Conservation (phyloP, 1,140 invertebrate species). For the Drosophila rhopaloa region DNA sequence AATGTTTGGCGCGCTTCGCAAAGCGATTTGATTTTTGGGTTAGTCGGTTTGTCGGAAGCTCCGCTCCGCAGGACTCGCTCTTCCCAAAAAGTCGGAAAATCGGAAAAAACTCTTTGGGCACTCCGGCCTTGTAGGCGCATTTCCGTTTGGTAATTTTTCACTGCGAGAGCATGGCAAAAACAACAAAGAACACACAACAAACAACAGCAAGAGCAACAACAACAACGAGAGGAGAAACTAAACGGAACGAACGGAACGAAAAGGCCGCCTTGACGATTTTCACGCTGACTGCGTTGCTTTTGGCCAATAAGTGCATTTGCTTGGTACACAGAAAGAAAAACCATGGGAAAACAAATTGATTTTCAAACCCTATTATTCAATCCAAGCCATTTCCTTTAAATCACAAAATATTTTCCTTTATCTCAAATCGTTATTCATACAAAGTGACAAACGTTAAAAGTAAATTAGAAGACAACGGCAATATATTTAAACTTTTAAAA, state of each 20-base stretch:
- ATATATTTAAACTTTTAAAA: too few species aligned
- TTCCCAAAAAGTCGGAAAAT: slow-evolving; percentile 12
- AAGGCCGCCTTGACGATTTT: slow-evolving; percentile 67
- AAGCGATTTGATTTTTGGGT: slow-evolving; percentile 76
- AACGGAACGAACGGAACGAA: slow-evolving; percentile 40
- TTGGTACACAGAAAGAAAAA: slow-evolving; percentile 25
- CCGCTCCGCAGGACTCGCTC: slow-evolving; percentile 26
- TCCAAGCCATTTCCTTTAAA: too few species aligned
- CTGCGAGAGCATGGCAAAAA: slow-evolving; percentile 25
- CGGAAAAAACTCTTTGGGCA: slow-evolving; percentile 31
- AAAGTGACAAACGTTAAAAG: too few species aligned
- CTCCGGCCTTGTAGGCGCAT: slow-evolving; percentile 74
- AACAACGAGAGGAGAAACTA: slow-evolving; percentile 40
- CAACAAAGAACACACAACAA: slow-evolving; percentile 23
- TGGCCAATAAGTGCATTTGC: slow-evolving; percentile 65
- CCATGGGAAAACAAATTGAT: too few species aligned
- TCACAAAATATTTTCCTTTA: too few species aligned
- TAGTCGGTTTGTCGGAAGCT: slow-evolving; percentile 73
- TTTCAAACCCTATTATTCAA: too few species aligned
- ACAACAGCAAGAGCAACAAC: slow-evolving; percentile 20
- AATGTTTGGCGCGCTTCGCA: slow-evolving; percentile 76
- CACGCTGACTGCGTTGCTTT: slow-evolving; percentile 61
- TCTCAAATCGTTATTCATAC: too few species aligned
- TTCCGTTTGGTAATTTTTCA: slow-evolving; percentile 80
- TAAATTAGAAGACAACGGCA: too few species aligned